Evolutionary conservation across 2,113 vertebrate genomes (phyloP), one percentile per base, ranked within the genome.

Genomic region (Corydoras sp.): DNA sequence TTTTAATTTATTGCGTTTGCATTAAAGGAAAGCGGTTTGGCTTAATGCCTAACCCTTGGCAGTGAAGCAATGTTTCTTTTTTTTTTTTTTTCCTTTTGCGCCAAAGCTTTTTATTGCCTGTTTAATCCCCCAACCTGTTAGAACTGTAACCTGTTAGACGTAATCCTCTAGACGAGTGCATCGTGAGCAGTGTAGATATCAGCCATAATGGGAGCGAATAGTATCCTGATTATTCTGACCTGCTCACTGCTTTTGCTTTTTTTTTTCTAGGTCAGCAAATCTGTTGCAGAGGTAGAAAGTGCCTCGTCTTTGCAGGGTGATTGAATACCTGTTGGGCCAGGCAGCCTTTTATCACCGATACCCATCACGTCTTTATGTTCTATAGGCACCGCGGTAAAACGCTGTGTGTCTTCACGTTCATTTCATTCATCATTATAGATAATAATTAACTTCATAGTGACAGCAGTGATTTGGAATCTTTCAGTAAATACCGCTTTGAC

Each of bases 171-270:
- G 50, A 54, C 62, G 74, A 79, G 59, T 59, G 69, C 77, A 77
- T 55, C 65, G 76, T 85, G 84, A 84, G 84, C 78, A 62, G 78
- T 86, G 83, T 83, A 86, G 87, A 88, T 84, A 86, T 58, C 2
- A 79, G 82, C 76, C 76, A 71, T 84, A 78, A 86, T 83, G 77
- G 80, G 82, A 77, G 74, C 80, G 82, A 80, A 84, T 80, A 76
- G 83, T 88, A 83, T 87, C 84, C 86, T 89, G 83, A 89, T 86
- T 84, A 83, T 82, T 79, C 77, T 81, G 80, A 84, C 80, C 79
- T 77, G 80, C 78, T 76, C 79, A 72, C 63, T 70, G 64, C 76
- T 74, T 75, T 82, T 79, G 50, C 79, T 85, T 69, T 67, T 56
- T 69, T n/a, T 67, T 56, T 80, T 80, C 73, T 84, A 77, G 82